Base-by-base conservation (phyloP, 53 echinoderm and acorn worm genomes). In the Henricia sp. region DNA sequence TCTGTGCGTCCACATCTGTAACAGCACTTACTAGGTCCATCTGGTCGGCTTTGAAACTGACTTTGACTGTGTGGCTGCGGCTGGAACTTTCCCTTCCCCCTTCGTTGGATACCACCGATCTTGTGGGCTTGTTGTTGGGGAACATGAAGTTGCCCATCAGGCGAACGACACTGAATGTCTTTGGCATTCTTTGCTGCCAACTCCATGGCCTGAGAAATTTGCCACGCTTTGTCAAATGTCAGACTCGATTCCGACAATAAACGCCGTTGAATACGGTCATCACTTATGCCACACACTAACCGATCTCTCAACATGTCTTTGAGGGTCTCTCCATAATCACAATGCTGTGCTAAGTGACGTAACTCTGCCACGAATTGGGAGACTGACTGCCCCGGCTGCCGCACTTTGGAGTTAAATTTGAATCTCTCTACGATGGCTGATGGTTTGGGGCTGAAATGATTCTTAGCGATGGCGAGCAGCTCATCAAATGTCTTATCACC, bases 401-500 rank as follows among this genome's bases (percentile, higher is more conserved):
- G 41, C 0, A 74, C 48, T 21, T 70, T 71, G 48, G 46, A 69
- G 58, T 72, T 54, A 41, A 87, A 87, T 36, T 87, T 87, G 35
- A 20, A 90, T 4, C 82, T 72, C 33, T 83, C 77, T 13, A 83
- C 91, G 34, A 87, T 91, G 41, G 52, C 88, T 21, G 67, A 67
- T 30, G 92, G 92, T 37, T 29, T 34, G 1, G 91, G 88, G 51
- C 67, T 50, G 28, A 72, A 53, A 60, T 91, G 91, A 14, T 88
- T 56, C 46, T 57, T 39, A 64, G 83, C 88, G 37, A 76, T 48
- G 3, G 32, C 52, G 17, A 55, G 34, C 1, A 91, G 65, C 9
- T 91, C 70, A 3, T 88, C 71, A 68, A 72, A 88, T 9, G 83
- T 37, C 41, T 88, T 88, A 21, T 91, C 91, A 16, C 68, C 60